Evolutionary conservation across 2,113 vertebrate genomes (phyloP), one percentile per base, ranked within the genome.

Genomic region (Dolichallabes microphthalmus): DNA sequence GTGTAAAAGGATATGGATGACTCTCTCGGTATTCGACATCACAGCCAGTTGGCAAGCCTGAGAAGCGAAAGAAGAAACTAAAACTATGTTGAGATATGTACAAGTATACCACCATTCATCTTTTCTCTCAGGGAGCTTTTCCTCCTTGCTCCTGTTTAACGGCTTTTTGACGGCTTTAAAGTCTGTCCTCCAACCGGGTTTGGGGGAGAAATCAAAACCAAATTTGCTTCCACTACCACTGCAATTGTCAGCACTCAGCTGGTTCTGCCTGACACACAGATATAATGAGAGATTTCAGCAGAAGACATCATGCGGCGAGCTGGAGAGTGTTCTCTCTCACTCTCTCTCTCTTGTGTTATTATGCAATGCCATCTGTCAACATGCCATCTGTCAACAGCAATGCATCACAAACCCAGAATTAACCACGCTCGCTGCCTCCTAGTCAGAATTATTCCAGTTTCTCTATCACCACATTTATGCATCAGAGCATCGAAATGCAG

Each of bases 311-410:
- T 78, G 60, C 73, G 66, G 83, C 30, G 58, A 80, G 22, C 61
- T 9, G 35, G 52, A 82, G 85, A 32, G 76, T 55, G 2, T 30
- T 78, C 19, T 78, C 55, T 78, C 55, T 35, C 27, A 58, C 52
- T 50, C 64, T 39, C 19, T n/a, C 61, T 76, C 2, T 78, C 14
- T 71, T 20, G 53, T 22, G 5, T 58, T 80, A 81, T 68, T 81
- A 88, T 61, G 69, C 63, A 82, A 82, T 19, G n/a, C 79, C 87
- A 88, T 87, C 86, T 86, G 85, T 86, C 80, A 82, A 57, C 45
- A 58, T 63, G 80, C 73, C 58, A 84, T 74, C 66, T 82, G 80
- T 82, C 80, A 82, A 82, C 61, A 63, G 53, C 22, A 22, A 82
- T 82, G 39, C 80, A 69, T 82, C 83, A 82, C 55, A 77, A 52